Evolutionary conservation across 2,113 vertebrate genomes (phyloP), one percentile per base, ranked within the genome.

Genomic region (Alethe castanea): DNA sequence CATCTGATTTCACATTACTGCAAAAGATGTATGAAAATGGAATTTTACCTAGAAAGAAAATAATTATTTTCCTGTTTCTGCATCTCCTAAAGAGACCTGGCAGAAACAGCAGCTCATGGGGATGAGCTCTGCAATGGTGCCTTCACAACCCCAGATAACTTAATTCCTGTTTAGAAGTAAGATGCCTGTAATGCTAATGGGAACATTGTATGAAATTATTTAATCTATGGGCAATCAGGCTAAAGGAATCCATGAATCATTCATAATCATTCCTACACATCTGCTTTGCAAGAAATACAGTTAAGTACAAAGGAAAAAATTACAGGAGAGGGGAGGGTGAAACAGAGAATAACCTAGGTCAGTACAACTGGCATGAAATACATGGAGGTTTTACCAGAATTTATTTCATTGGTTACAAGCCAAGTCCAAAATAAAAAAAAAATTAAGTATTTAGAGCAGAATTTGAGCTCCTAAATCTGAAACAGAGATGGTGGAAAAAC

Each of bases 191-290:
- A 84, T 56, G 38, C 64, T 47, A 82, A 91, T 12, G 67, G 77
- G 29, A 93, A 59, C 52, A 59, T 73, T 59, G 61, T 79, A 91
- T 53, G 35, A 77, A 91, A 80, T 92, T 4, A 91, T 95, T 94
- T 92, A 88, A 92, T 96, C 81, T 88, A 36, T 77, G 84, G 38
- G 67, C 61, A 92, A 56, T 94, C 76, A 71, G 88, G 72, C 69
- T 67, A 70, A 78, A 90, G 69, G 88, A 91, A 96, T 81, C 28
- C 33, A 22, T 81, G n/a, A 89, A 90, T 95, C 87, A 86, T 66
- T 92, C 50, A 22, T 66, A 89, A 85, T 92, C 67, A 56, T 65
- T 88, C 56, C 36, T 57, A 56, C 1, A 18, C 33, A 70, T 65
- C 89, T 73, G 48, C 57, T 48, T 28, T 74, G 70, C 50, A 60